phyloP scores from a whole-genome alignment of 2,113 vertebrate genomes.

The Channa maculata region DNA sequence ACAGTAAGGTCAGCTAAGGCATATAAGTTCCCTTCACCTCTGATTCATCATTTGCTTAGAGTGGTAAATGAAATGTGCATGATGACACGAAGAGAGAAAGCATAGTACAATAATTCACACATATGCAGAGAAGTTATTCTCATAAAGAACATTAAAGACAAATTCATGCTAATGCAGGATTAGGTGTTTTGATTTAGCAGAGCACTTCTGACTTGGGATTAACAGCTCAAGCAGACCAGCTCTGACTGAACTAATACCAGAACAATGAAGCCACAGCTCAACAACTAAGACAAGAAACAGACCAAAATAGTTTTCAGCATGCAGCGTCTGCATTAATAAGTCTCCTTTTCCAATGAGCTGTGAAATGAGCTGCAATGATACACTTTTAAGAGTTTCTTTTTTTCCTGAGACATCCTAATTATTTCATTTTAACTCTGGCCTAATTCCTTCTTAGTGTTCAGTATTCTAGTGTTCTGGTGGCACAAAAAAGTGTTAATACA shows the following conservation, averaged over 20 bases:
- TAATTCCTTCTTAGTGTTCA: constrained; percentile 66
- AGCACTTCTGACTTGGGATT: constrained; percentile 72
- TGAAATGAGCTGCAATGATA: constrained; percentile 75
- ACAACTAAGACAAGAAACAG: constrained; percentile 67
- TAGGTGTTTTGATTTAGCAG: constrained; percentile 67
- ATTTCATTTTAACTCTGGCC: constrained; percentile 69
- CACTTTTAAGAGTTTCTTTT: constrained; percentile 58
- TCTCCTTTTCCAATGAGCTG: constrained; percentile 61
- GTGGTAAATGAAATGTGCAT: constrained; percentile 38
- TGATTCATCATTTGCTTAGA: constrained; percentile 41
- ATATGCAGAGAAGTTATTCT: constrained; percentile 37
- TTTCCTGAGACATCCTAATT: constrained; percentile 52
- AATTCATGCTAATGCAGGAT: constrained; percentile 74
- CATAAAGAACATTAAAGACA: constrained; percentile 63
- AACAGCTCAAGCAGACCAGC: constrained; percentile 62
- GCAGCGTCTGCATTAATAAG: constrained; percentile 66
- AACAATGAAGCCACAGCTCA: constrained; percentile 69
- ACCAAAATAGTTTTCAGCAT: constrained; percentile 63
- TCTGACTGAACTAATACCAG: constrained; percentile 69
- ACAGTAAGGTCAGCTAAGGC: constrained; percentile 48
- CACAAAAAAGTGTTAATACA: constrained; percentile 68
- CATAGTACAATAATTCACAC: constrained; percentile 27
- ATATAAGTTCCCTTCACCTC: constrained; percentile 10
- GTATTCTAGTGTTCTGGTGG: constrained; percentile 61
- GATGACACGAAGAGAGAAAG: neutral